Evolutionary conservation across 2,888 invertebrate species (phyloP), one percentile per base, ranked within the genome.

Genomic region (Andrena praecox): DNA sequence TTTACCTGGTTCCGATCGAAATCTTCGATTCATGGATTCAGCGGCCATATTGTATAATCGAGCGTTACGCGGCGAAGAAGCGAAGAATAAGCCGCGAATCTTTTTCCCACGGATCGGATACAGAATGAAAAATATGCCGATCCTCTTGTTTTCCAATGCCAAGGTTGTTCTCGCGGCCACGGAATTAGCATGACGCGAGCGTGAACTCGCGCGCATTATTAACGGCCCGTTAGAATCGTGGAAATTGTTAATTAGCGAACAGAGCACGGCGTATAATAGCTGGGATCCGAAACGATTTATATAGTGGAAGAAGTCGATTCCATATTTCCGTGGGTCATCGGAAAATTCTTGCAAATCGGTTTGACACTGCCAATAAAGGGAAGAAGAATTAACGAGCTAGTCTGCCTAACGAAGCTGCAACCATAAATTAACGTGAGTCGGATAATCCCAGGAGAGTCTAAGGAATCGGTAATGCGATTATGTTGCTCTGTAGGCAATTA

Each of bases 171-270:
- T n/a, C 62, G 54, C 52, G 54, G 20, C 52, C 12, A 72, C 42
- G 10, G 64, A 31, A 82, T 77, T 60, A 66, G 27, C 71, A 60
- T 70, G 69, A 52, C 48, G 71, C n/a, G 77, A 68, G 63, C 35
- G 42, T 42, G 3, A 63, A 29, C 64, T 80, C 72, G 71, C 70
- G 82, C 78, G 80, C 75, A 79, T 81, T 80, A 78, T 88, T 86
- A 82, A 68, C 78, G 60, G 71, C 80, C 82, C 89, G 88, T 89
- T 90, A 89, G 80, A 88, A 80, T 82, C 72, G 84, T 64, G 85
- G 67, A 85, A 82, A 82, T 83, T 72, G 79, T 87, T 87, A 89
- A 89, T 89, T 89, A 88, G 81, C 76, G 80, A 86, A 74, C 29
- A 72, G 82, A 79, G 63, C 67, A 60, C 35, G 75, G 52, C 64